Conservation (phyloP, 2,113 vertebrate genomes). For the Chlorodrepanis virens region DNA sequence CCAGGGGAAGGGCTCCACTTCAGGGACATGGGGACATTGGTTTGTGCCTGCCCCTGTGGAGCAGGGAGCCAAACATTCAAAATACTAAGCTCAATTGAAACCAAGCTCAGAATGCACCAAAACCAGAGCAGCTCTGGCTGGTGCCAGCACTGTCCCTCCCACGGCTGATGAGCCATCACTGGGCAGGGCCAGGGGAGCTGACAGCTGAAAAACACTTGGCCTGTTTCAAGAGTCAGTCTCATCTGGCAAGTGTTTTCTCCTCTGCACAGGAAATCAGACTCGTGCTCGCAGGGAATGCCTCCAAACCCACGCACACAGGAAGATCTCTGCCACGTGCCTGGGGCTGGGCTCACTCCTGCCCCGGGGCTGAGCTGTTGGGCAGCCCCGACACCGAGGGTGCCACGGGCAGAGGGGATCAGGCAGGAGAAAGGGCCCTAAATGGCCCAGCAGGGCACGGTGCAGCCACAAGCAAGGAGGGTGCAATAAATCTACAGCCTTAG, state of each 20-base stretch:
- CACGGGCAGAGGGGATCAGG: fast-evolving
- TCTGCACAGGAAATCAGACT: not conserved
- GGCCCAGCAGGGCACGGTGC: not conserved
- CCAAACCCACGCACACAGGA: fast-evolving
- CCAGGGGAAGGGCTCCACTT: not conserved
- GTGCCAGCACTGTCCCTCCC: not conserved
- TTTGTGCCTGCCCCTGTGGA: not conserved
- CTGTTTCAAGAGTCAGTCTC: not conserved
- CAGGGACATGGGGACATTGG: not conserved
- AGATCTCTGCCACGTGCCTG: fast-evolving
- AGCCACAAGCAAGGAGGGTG: not conserved
- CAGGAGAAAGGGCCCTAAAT: not conserved
- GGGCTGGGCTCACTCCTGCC: fast-evolving
- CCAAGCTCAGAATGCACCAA: not conserved
- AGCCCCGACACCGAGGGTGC: fast-evolving
- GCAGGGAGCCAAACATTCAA: not conserved
- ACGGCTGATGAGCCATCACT: fast-evolving
- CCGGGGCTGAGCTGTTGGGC: not conserved
- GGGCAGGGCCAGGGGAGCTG: not conserved
- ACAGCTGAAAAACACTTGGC: not conserved
- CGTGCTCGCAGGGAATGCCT: fast-evolving
- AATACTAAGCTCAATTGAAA: not conserved
- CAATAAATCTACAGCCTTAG: not conserved
- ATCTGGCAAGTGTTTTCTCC: not conserved
- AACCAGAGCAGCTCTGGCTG: fast-evolving